Base-by-base conservation (phyloP, 2,888 invertebrate genomes). In the Caenorhabditis parvicauda region DNA sequence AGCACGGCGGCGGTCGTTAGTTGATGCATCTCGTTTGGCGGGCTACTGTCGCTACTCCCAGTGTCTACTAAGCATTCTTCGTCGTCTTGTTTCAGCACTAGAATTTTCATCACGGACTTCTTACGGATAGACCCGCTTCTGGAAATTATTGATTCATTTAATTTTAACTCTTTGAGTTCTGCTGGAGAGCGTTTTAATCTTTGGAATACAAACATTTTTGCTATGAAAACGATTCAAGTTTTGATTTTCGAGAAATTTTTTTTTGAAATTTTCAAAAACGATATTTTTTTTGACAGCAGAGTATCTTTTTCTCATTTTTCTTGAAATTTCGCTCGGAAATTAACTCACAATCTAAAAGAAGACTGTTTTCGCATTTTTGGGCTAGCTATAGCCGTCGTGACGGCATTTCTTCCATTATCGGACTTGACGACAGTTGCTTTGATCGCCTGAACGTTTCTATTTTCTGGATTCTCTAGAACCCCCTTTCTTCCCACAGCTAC, bases 311-410 rank as follows among this genome's bases (percentile, higher is more conserved):
- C n/a, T n/a, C n/a, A n/a, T n/a, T n/a, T n/a, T n/a, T n/a, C n/a
- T n/a, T n/a, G n/a, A n/a, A n/a, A n/a, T n/a, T n/a, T n/a, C n/a
- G 6, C 3, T 9, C 3, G 7, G 24, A 22, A 9, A 2, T 41
- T 6, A 7, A n/a, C 60, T 60, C 12, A 60, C 60, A 56, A 61
- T 56, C 32, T 56, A 37, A 56, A 61, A 38, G 53, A 54, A 9
- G 60, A 41, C 5, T 53, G 25, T 35, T 61, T 50, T 27, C 42
- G 61, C 35, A 50, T 53, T 24, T 48, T 42, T 42, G 45, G 49
- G n/a, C 21, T 45, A 12, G 52, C 57, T 62, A 62, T 28, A 62
- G 46, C 57, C 57, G 61, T 57, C 57, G 61, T 57, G 54, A 62
- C 57, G 61, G 46, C 54, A 47, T 57, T 32, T 47, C 54, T 57